Percentiles rank a stretch among this genome's conserved stretches.
Conservation (phyloP, 2,888 invertebrate genomes). For the Xestobium rufovillosum region DNA sequence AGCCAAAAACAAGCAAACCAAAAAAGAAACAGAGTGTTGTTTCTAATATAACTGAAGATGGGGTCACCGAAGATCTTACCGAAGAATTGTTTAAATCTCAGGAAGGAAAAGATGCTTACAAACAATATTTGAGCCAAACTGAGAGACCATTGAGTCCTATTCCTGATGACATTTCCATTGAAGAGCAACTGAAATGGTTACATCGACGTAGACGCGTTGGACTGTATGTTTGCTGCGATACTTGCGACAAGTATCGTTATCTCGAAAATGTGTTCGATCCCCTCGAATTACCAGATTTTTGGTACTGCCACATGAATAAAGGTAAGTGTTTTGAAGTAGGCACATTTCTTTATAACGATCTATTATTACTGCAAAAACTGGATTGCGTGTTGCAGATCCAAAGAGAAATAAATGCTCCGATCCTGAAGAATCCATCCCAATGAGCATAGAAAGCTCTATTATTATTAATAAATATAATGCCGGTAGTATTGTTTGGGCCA, state of each 20-base stretch:
- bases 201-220: constrained; percentile 47
- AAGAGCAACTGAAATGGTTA: constrained; percentile 37
- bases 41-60: too few species aligned
- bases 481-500: constrained; percentile 62
- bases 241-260: constrained; percentile 54
- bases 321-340: constrained; percentile 44
- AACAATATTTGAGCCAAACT: constrained; percentile 17
- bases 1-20: too few species aligned
- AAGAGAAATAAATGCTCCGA: constrained; percentile 46
- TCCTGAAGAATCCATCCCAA: constrained; percentile 44
- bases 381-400: constrained; percentile 37
- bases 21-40: too few species aligned
- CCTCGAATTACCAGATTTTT: constrained; percentile 50
- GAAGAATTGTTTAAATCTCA: constrained; percentile 6
- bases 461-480: constrained; percentile 54
- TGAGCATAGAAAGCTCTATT: constrained; percentile 47
- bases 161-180: constrained; percentile 8
- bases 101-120: constrained; percentile 17
- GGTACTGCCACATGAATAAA: constrained; percentile 57
- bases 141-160: neutral
- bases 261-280: constrained; percentile 50
- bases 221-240: constrained; percentile 54
- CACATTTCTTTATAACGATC: too few species aligned
- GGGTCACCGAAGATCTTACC: too few species aligned
- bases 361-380: constrained; percentile 1